Evolutionary conservation across 2,113 vertebrate species (phyloP), one percentile per base, ranked within the genome.

Genomic region (Burhinus bistriatus): DNA sequence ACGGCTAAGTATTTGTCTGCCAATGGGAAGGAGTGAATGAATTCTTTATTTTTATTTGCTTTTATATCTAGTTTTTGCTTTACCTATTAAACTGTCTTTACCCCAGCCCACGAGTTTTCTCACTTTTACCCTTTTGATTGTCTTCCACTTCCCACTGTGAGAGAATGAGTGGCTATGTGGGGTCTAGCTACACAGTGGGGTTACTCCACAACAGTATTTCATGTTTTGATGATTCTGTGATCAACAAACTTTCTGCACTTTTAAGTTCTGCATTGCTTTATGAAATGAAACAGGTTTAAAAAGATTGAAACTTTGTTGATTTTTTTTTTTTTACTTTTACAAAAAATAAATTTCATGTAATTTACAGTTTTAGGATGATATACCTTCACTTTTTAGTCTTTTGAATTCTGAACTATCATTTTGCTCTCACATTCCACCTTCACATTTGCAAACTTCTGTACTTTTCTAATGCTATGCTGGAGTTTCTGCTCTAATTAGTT

Each of bases 131-230:
- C 15, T 87, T 82, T 62, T 20, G 18, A 45, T 40, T 86, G 12
- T 22, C n/a, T 59, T 82, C 20, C 27, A 12, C 36, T 11, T 40
- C 45, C 6, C 9, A 11, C 4, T n/a, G 19, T 54, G 19, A 17
- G 4, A 29, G 15, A 57, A 8, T 18, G 0, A 59, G 25, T n/a
- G 12, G 21, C 17, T 65, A 5, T 22, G 17, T 38, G 42, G 23
- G 15, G 4, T 1, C 68, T 18, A 57, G 21, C 8, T 62, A 16
- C 21, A 29, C 57, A 4, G 7, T 34, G 36, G 5, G 2, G 9
- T 72, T 78, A 57, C 25, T 40, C 5, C 6, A 12, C 10, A 66
- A 49, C 7, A 61, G 17, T 25, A 47, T 18, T 62, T 22, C 15
- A 14, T 29, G 12, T 65, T 66, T 71, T 6, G 3, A 30, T 36